These are phyloP conservation scores for Lapara coniferarum DNA, from an alignment of 2,888 invertebrate genomes.

Conservation along the genomic window DNA sequence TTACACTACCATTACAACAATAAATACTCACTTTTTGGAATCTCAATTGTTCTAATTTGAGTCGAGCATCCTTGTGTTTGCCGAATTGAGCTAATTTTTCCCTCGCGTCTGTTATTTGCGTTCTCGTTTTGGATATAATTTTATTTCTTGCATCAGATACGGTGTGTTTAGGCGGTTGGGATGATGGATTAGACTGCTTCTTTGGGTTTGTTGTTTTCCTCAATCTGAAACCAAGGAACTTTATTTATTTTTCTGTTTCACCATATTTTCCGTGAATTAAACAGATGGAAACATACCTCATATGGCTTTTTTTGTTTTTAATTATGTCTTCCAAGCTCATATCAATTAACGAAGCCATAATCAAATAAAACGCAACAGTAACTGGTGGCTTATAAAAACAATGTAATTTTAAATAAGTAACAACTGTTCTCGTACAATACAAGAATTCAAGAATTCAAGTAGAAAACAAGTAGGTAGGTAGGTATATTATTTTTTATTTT, in stretches of 20 bases:
- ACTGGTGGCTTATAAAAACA: too few relatives aligned
- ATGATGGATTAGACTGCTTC: slow-evolving; percentile 22
- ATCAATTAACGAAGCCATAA: slow-evolving; percentile 68
- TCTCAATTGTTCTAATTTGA: slow-evolving; percentile 87
- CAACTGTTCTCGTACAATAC: too few relatives aligned
- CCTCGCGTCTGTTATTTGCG: slow-evolving; percentile 90
- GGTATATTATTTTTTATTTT: too few relatives aligned
- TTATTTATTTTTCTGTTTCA: neutral
- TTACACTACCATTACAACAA: too few relatives aligned
- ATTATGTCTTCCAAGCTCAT: slow-evolving; percentile 81
- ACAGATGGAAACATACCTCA: slow-evolving; percentile 47
- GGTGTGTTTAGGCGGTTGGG: slow-evolving; percentile 41
- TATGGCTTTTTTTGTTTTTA: slow-evolving; percentile 63
- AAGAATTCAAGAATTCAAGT: too few relatives aligned
- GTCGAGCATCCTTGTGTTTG: slow-evolving; percentile 89
- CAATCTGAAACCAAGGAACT: slow-evolving; percentile 31
- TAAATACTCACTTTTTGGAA: slow-evolving; percentile 66
- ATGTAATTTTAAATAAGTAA: slow-evolving; percentile 10
- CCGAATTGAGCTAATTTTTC: slow-evolving; percentile 91
- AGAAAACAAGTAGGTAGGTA: too few relatives aligned
- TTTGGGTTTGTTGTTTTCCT: slow-evolving; percentile 36
- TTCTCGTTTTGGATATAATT: slow-evolving; percentile 90
- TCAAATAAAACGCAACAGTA: neutral
- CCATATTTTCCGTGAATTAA: too few relatives aligned
- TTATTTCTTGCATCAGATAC: slow-evolving; percentile 89